Evolutionary conservation across 2,113 vertebrate genomes (phyloP), one percentile per base, ranked within the genome.

Genomic region (Elanus axillaris): DNA sequence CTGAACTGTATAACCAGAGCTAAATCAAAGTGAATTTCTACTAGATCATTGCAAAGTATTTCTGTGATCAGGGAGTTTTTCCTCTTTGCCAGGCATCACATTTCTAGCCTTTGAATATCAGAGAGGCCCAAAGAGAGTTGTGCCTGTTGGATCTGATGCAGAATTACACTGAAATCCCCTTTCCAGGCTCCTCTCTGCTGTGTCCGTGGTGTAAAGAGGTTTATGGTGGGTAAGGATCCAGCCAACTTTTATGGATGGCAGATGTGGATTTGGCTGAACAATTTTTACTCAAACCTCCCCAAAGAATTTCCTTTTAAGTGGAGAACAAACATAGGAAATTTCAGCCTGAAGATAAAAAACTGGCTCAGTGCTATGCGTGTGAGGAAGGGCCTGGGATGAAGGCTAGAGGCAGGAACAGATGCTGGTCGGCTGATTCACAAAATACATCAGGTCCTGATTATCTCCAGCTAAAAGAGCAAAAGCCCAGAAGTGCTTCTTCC

Each of bases 221-320:
- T 78, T 29, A 15, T 8, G 26, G 50, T 26, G 38, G 42, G 32
- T 45, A 40, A 81, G 88, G 53, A 95, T 85, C 74, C 84, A 67
- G 53, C 74, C 5, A 1, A 4, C 38, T 76, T 84, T 76, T 88
- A 80, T 67, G 64, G 79, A 72, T 88, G 83, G 79, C 79, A 93
- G 94, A 81, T 91, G 88, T 77, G 88, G 42, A 31, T 77, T 86
- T 73, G 74, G 88, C 91, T 81, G 74, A 66, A 67, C 22, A 34
- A 29, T 47, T 91, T 73, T 77, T 21, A 25, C 88, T 91, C 67
- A 52, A 80, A 77, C 52, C 75, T 91, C 84, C 88, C 79, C 53
- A 36, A 88, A 85, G 79, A 77, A 88, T 93, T 95, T 80, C 74
- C 94, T 95, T 81, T 91, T 69, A 91, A 86, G 75, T 62, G 26